Base-by-base conservation (phyloP, 2,888 invertebrate genomes). In the Temnothorax rugatulus region DNA sequence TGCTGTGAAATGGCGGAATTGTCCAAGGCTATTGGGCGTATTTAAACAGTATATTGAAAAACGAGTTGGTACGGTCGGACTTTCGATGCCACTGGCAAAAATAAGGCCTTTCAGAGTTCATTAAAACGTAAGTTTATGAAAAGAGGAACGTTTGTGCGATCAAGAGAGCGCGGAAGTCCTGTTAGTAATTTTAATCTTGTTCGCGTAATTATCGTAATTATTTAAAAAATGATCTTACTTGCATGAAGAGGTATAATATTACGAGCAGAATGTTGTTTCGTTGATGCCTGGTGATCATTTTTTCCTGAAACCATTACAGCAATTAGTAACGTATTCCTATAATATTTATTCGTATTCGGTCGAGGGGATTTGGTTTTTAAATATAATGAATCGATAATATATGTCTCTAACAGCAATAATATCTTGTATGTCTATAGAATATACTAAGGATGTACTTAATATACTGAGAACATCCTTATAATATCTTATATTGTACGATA, bases 211-310 rank as follows among this genome's bases (percentile, higher is more conserved):
- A 54, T 7, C 50, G 50, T 18, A 50, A 18, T 21, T 34, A 18
- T 21, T 3, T 11, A n/a, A 29, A 21, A 59, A 52, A 44, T 52
- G 2, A 21, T 83, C 85, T 87, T 84, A 90, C 90, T 74, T 86
- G 83, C n/a, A 88, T 18, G 25, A 86, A 61, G 34, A 89, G 63
- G 34, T 64, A 84, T 34, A 73, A 74, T 25, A 74, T 64, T n/a
- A 82, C 18, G 4, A 86, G 54, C 29, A 82, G 61, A 11, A 87
- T 54, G n/a, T 68, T 41, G 21, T 73, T 66, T 34, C 47, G 54
- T 52, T 77, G 84, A 74, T 83, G 34, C 85, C 86, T 87, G 69
- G 74, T 84, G 34, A 87, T 87, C 89, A 90, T 90, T 54, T 54
- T 68, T 54, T 47, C 61, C 90, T 89, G 63, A 74, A 89, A 89